Base-by-base conservation (phyloP, 2,888 invertebrate genomes). In the Vesta saturnalis region DNA sequence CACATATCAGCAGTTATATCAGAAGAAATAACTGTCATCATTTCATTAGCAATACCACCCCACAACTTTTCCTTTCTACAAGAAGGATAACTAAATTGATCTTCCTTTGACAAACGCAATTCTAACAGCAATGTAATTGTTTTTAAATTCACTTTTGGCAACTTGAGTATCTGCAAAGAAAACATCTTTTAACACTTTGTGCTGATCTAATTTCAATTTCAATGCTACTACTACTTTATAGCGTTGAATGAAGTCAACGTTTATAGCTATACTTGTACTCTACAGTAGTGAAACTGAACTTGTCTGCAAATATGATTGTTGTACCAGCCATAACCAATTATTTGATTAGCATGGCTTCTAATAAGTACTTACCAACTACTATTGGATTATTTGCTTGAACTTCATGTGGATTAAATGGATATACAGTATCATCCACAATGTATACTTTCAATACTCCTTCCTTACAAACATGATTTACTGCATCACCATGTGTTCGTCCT, bases 401-500 rank as follows among this genome's bases (percentile, higher is more conserved):
- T 43, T 43, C 43, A 43, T 43, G 43, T 43, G 43, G 43, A 43
- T 43, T 43, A 43, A 43, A 43, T 43, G n/a, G 43, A 43, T 43
- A 43, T 43, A 43, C 43, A 43, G 10, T 43, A 43, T 43, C n/a
- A 43, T 43, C 43, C n/a, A 14, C 12, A n/a, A 43, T 12, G 8
- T 23, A 23, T 23, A 23, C 43, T 5, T 43, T 2, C 8, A 12
- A 43, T 43, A 43, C 5, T 43, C 43, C 43, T 12, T 43, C 43
- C 43, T 5, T 43, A 43, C 43, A 43, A 43, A 43, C 43, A 43
- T 43, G 43, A 43, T 43, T 43, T n/a, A 43, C 43, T 43, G 43
- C 43, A 43, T 43, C 14, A 43, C 43, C 43, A 43, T 43, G 43
- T 14, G 43, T 43, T 43, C 43, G 43, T n/a, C 43, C 14, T 43